Base-by-base conservation (phyloP, 2,113 vertebrate species). In the Oryzias melastigma region DNA sequence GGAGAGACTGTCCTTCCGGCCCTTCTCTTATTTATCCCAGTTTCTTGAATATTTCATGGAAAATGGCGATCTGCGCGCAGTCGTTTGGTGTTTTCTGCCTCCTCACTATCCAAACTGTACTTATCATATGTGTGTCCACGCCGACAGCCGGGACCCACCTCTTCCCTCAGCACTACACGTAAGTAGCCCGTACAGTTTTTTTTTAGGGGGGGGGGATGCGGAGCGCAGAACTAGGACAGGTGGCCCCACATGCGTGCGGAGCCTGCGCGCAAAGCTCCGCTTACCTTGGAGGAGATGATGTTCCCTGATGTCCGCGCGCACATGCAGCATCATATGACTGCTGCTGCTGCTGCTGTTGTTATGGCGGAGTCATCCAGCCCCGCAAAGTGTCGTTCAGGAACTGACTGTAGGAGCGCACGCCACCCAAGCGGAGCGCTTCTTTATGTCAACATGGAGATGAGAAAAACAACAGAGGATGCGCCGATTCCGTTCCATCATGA, bases 161-260 rank as follows among this genome's bases (percentile, higher is more conserved):
- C 90, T 97, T 97, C 72, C 95, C 95, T 17, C 95, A 96, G 89
- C 93, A 95, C 87, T 94, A 95, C 93, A 96, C 95, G 95, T 97
- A 94, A 97, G 95, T 95, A 90, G 62, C 71, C 49, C 40, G 5
- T 49, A 52, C 58, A 24, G 56, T 61, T 76, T 60, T 58, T 41
- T 15, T 16, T 17, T n/a, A 12, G 13, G 40, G 71, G 55, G 42
- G 45, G 50, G 56, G 59, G 66, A n/a, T 45, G 29, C 61, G 63
- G 63, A 51, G 71, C 59, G 69, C 67, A 27, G 66, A 85, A 80
- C 47, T 70, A 74, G 89, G 89, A 90, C 88, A 90, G 88, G 89
- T 91, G 85, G 69, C 86, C 81, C 59, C 77, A 44, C 58, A 57
- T 61, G 4, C 25, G 6, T 27, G 22, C 22, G 22, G 22, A 78